Evolutionary conservation across 2,888 invertebrate species (phyloP).

Genomic region (Hydropsyche betteni): DNA sequence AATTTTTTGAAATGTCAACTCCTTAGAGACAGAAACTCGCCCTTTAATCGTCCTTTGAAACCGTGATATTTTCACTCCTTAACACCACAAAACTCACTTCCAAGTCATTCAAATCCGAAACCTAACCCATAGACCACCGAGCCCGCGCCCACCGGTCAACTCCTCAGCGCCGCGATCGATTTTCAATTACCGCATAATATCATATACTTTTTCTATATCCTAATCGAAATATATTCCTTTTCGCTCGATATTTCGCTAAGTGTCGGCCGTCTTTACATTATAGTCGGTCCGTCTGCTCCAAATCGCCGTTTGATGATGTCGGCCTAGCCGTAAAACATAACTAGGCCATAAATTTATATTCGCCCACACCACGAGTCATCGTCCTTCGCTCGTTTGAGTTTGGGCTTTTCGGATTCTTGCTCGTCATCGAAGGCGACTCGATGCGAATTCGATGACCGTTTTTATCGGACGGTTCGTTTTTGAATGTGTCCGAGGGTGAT

Average conservation of each 20-base stretch:
- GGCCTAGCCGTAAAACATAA: constrained; percentile 46
- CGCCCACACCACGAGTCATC: not conserved
- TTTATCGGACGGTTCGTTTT: too few species aligned
- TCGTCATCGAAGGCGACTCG: too few species aligned
- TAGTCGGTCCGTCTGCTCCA: constrained; percentile 32
- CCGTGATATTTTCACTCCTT: constrained; percentile 3
- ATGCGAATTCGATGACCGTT: too few species aligned
- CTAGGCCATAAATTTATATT: constrained; percentile 47
- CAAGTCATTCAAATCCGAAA: not conserved
- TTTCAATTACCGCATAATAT: not conserved
- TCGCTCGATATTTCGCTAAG: not conserved
- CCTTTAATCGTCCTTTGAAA: not conserved
- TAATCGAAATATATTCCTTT: constrained; percentile 1
- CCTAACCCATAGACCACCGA: too few species aligned
- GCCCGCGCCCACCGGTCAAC: too few species aligned
- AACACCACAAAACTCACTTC: not conserved
- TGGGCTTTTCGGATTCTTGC: too few species aligned
- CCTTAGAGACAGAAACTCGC: not conserved
- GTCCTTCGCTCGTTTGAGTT: too few species aligned
- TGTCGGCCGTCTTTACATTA: not conserved
- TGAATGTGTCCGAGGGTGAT: too few species aligned
- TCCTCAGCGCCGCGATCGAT: too few species aligned
- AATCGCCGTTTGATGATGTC: constrained; percentile 46
- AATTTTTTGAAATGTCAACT: not conserved
- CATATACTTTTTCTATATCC: not conserved